A percentile compares a stretch with the other conserved stretches of the same genome.
These are phyloP conservation scores for Dicycla oo DNA, from an alignment of 2,888 invertebrate species.

Conservation along the genomic window DNA sequence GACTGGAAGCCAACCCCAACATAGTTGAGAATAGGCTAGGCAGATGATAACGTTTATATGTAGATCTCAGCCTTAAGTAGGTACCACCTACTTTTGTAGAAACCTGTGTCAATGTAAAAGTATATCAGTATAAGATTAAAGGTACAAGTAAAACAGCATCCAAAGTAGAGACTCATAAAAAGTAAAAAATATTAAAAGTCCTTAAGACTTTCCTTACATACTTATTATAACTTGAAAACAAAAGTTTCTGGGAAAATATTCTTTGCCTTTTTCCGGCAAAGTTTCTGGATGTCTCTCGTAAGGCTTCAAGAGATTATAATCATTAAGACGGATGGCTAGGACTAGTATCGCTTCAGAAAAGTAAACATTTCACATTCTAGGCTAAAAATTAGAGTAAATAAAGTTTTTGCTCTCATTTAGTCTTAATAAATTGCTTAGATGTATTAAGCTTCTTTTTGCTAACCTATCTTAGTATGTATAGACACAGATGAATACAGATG, in stretches of 20 bases:
- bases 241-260: slow-evolving; percentile 40
- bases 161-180: slow-evolving; percentile 23
- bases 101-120: neutral
- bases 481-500: too few species aligned
- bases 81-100: neutral
- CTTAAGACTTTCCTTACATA: slow-evolving; percentile 22
- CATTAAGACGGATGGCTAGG: slow-evolving; percentile 26
- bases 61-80: neutral
- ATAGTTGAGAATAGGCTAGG: too few species aligned
- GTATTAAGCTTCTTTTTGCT: neutral
- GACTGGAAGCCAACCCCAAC: too few species aligned
- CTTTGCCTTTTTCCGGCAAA: slow-evolving; percentile 36
- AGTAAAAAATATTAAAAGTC: slow-evolving; percentile 28
- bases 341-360: slow-evolving; percentile 21
- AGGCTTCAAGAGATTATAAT: slow-evolving; percentile 42
- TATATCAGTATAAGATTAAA: neutral
- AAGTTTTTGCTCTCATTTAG: neutral
- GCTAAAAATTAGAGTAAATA: neutral
- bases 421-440: neutral
- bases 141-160: neutral
- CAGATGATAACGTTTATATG: too few species aligned
- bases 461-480: too few species aligned
- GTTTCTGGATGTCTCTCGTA: slow-evolving; percentile 39
- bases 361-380: slow-evolving; percentile 18
- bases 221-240: slow-evolving; percentile 21